Evolutionary conservation across 2,888 invertebrate genomes (phyloP).

Genomic region (Sericinus montela): DNA sequence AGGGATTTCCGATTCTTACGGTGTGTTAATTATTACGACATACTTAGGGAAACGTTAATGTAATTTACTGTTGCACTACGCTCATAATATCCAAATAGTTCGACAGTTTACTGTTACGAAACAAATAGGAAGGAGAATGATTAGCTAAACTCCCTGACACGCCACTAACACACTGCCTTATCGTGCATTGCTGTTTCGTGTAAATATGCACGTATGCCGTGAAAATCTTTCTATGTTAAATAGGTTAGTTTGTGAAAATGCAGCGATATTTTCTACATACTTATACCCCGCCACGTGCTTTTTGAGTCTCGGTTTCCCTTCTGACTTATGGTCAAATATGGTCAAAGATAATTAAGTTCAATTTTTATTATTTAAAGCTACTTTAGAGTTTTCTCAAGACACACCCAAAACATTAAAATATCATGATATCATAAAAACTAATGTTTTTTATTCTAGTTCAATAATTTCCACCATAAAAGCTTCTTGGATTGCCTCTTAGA

Average conservation of each 20-base stretch:
- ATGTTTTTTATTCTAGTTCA: no score
- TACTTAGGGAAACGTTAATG: no score
- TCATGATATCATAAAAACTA: no score
- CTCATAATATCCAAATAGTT: background rate
- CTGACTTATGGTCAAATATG: no score
- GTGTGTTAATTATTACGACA: no score
- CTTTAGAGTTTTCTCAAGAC: no score
- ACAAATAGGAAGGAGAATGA: background rate
- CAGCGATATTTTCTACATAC: background rate
- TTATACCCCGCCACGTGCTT: background rate
- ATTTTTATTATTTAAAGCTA: no score
- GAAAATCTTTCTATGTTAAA: constrained; percentile 1
- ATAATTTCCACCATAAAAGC: constrained; percentile 7
- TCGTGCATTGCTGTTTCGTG: background rate
- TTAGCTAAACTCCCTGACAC: background rate
- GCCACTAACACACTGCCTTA: background rate
- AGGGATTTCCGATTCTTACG: no score
- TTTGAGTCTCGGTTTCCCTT: no score
- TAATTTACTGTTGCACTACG: no score
- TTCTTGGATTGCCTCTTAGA: constrained; percentile 3
- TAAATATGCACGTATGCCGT: background rate
- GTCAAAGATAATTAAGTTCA: no score
- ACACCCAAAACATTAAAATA: no score
- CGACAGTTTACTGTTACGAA: background rate
- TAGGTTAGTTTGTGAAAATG: background rate